phyloP scores from a whole-genome alignment of 2,113 vertebrate species.

The Nycticorax nycticorax region DNA sequence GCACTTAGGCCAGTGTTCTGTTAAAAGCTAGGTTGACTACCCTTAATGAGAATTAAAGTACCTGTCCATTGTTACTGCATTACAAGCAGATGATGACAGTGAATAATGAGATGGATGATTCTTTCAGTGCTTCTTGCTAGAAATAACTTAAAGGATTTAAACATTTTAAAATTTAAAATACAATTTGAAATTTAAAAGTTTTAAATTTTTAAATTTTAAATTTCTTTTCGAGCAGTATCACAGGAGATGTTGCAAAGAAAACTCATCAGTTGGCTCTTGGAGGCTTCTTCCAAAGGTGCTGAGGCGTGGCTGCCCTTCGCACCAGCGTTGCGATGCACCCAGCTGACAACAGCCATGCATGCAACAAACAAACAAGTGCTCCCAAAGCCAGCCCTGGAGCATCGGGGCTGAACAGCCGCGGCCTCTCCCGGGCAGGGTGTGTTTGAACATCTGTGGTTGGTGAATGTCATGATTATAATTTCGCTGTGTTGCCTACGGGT shows the following conservation, averaged over 20 bases:
- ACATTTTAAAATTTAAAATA: background rate
- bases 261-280: background rate
- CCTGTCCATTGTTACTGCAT: accelerated
- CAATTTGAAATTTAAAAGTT: too few relatives aligned
- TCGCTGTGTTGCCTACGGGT: background rate
- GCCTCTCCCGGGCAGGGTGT: background rate
- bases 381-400: background rate
- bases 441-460: background rate
- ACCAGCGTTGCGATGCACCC: accelerated
- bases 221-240: accelerated
- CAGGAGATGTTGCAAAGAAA: background rate
- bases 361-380: accelerated
- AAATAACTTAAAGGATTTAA: background rate
- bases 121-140: background rate
- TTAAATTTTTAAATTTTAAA: too few relatives aligned
- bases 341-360: accelerated
- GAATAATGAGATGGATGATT: background rate
- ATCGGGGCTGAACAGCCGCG: background rate
- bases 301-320: background rate
- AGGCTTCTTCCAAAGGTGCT: background rate
- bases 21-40: background rate
- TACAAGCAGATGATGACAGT: background rate
- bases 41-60: background rate
- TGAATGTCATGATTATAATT: background rate
- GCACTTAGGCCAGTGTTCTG: background rate